A percentile compares a stretch with the other conserved stretches of the same genome.
These are phyloP conservation scores for Calvadosia cruxmelitensis DNA, from an alignment of 30 jellyfish, hydroid and myxozoan genomes.

Conservation along the genomic window DNA sequence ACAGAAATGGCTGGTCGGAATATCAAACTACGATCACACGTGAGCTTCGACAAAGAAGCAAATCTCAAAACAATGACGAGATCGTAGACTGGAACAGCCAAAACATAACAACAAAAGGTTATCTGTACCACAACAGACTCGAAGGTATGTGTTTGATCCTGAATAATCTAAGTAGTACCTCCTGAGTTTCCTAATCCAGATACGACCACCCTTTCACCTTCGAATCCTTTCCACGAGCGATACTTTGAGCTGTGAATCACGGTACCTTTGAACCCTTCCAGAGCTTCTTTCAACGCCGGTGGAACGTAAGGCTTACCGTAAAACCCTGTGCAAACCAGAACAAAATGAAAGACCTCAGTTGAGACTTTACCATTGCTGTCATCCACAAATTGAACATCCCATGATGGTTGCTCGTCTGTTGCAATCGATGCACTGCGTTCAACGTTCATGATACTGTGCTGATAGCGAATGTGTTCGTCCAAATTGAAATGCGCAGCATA, in stretches of 20 bases:
- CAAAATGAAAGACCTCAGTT: constrained; percentile 34
- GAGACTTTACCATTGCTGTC: constrained; percentile 53
- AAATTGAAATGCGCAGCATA: constrained; percentile 42
- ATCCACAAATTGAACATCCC: constrained; percentile 39
- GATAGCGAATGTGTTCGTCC: constrained; percentile 23
- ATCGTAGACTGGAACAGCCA: too few species aligned
- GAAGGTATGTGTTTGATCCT: too few species aligned
- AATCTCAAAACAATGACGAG: too few species aligned
- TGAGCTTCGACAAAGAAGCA: too few species aligned
- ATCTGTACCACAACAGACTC: too few species aligned
- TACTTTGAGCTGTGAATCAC: constrained; percentile 59
- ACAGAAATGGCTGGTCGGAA: too few species aligned
- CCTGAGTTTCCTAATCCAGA: constrained; percentile 85
- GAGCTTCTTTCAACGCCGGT: constrained; percentile 4
- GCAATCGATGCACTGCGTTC: constrained; percentile 19
- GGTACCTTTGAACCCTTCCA: constrained; percentile 43
- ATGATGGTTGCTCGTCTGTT: constrained; percentile 13
- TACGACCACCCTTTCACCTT: constrained; percentile 46
- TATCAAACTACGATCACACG: too few species aligned
- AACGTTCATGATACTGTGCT: constrained; percentile 31
- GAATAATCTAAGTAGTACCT: too few species aligned
- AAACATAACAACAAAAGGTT: too few species aligned
- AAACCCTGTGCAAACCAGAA: constrained; percentile 72
- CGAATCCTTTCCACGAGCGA: constrained; percentile 43
- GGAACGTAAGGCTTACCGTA: constrained; percentile 57